These are phyloP conservation scores for Cordylochernes scorpioides DNA, from an alignment of 2,888 invertebrate genomes.

Conservation along the genomic window DNA sequence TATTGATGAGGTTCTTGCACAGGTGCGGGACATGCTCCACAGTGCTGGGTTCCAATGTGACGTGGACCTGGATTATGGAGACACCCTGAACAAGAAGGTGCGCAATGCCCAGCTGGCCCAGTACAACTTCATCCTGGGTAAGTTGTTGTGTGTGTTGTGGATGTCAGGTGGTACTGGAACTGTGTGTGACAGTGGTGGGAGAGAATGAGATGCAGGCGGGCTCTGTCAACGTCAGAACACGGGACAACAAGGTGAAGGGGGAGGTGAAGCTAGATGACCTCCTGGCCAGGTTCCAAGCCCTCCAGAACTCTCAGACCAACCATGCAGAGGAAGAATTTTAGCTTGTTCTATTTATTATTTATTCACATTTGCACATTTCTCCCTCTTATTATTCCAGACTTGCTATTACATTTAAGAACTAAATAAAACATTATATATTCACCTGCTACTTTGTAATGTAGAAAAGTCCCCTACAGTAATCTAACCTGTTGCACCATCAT, in stretches of 20 bases:
- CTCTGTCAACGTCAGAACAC: conserved; percentile 86
- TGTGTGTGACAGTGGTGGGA: conserved; percentile 52
- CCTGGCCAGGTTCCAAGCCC: no score
- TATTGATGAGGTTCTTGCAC: conserved; percentile 1
- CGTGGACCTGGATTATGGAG: conserved; percentile 66
- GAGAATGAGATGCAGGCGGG: conserved; percentile 63
- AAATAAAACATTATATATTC: no score
- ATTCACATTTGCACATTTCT: no score
- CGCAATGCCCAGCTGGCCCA: conserved; percentile 88
- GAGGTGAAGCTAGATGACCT: no score
- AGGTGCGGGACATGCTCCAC: conserved; percentile 36
- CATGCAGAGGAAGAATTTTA: no score
- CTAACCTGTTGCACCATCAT: no score
- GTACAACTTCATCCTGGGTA: conserved; percentile 88
- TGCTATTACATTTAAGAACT: no score
- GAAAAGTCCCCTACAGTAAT: no score
- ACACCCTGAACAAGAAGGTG: conserved; percentile 94
- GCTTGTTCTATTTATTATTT: no score
- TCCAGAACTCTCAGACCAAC: no score
- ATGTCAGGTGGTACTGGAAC: background rate
- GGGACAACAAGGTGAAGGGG: conserved; percentile 89
- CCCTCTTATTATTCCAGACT: no score
- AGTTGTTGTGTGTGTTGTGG: conserved; percentile 16
- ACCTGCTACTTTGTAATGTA: no score
- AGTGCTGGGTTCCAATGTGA: conserved; percentile 71